Percentiles rank a stretch among this genome's conserved stretches.
Conservation (phyloP, 2,113 vertebrate species). For the Calonectris borealis region DNA sequence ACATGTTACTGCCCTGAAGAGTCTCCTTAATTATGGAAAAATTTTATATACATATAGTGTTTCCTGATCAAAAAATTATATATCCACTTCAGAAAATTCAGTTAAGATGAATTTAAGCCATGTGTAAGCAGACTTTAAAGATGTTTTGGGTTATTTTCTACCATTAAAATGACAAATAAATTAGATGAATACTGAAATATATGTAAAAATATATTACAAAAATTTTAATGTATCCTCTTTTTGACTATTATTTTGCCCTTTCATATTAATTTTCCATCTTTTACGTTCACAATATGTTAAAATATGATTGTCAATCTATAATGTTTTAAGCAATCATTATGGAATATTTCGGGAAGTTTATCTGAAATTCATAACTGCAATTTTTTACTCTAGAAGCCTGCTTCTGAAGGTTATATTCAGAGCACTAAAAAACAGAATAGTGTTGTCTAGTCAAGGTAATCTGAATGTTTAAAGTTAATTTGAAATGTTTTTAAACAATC, state of each 20-base stretch:
- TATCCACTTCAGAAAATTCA: neutral
- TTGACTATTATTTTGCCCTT: neutral
- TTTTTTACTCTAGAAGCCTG: neutral
- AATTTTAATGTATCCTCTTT: neutral
- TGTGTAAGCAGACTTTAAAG: neutral
- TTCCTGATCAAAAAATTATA: neutral
- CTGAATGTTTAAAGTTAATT: neutral
- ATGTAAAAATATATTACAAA: neutral
- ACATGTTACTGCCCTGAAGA: neutral
- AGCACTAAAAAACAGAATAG: neutral
- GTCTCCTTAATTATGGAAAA: neutral
- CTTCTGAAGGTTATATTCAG: neutral
- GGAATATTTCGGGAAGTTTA: neutral
- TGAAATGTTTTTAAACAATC: neutral
- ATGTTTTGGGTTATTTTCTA: neutral
- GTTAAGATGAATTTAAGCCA: neutral
- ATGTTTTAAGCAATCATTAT: neutral
- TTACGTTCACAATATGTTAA: neutral
- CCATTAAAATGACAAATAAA: neutral
- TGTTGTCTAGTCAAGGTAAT: neutral
- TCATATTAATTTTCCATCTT: neutral
- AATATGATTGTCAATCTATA: neutral
- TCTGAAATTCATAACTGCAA: neutral
- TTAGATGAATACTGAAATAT: neutral
- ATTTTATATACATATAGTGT: neutral